phyloP scores from a whole-genome alignment of 2,888 invertebrate genomes.

The Crematogaster levior region DNA sequence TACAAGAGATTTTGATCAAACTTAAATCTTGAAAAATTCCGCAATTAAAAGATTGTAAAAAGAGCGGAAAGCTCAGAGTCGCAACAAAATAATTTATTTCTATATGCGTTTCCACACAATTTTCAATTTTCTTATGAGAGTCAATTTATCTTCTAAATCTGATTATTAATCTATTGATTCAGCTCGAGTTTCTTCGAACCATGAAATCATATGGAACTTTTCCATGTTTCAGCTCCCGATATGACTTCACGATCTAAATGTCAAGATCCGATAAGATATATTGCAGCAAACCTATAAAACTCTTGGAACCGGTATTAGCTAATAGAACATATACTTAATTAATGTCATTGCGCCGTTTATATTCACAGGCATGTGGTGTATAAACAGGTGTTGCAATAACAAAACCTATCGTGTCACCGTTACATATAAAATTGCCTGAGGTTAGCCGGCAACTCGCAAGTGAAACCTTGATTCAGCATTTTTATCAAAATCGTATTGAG shows the following conservation, averaged over 20 bases:
- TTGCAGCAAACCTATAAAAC: slow-evolving; percentile 17
- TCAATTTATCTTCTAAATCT: slow-evolving; percentile 1
- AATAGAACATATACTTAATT: slow-evolving; percentile 1
- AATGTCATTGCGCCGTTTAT: background rate
- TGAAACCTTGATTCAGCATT: background rate
- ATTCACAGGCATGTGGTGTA: background rate
- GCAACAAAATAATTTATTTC: background rate
- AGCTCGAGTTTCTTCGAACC: background rate
- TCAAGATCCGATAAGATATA: background rate
- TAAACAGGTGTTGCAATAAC: background rate
- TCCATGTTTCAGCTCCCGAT: background rate
- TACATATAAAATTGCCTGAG: background rate
- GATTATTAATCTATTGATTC: background rate
- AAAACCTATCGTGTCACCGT: background rate
- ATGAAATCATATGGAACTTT: background rate
- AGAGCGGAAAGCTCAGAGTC: background rate
- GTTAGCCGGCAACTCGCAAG: background rate
- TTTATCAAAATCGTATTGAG: slow-evolving; percentile 2
- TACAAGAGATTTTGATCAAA: background rate
- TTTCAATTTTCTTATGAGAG: background rate
- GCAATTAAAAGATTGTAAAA: background rate
- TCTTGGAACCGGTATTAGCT: slow-evolving; percentile 5
- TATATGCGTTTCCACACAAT: background rate
- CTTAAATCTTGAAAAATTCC: background rate
- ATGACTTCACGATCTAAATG: background rate